These are phyloP conservation scores for Matsumyia berberina DNA, from an alignment of 2,888 invertebrate genomes.

Conservation along the genomic window DNA sequence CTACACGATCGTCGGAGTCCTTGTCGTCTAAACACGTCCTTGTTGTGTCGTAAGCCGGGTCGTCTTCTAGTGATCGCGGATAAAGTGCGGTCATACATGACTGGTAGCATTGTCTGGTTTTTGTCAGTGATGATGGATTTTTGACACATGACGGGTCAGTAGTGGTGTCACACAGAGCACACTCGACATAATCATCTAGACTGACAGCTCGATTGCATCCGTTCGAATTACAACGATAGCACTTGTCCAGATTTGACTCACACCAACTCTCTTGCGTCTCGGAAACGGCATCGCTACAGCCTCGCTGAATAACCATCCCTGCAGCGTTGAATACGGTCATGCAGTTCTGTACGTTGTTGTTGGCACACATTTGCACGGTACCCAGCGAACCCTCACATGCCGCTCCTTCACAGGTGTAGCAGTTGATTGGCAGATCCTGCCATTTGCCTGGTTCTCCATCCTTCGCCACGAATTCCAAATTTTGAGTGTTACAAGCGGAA, in stretches of 20 bases:
- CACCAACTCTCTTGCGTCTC: slow-evolving; percentile 78
- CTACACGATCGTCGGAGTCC: slow-evolving; percentile 79
- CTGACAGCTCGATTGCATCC: slow-evolving; percentile 80
- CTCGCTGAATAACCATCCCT: slow-evolving; percentile 79
- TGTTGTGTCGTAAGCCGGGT: slow-evolving; percentile 80
- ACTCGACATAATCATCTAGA: slow-evolving; percentile 79
- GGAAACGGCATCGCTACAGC: slow-evolving; percentile 78
- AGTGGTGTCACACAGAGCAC: slow-evolving; percentile 79
- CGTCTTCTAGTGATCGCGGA: slow-evolving; percentile 77
- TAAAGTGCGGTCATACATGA: slow-evolving; percentile 81
- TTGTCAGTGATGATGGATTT: slow-evolving; percentile 62
- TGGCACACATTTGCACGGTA: slow-evolving; percentile 75
- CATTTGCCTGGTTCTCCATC: slow-evolving; percentile 81
- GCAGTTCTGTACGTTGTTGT: slow-evolving; percentile 79
- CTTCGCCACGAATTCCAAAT: slow-evolving; percentile 77
- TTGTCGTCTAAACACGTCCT: slow-evolving; percentile 81
- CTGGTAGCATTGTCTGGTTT: slow-evolving; percentile 79
- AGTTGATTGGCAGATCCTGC: slow-evolving; percentile 81
- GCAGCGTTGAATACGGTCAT: slow-evolving; percentile 80
- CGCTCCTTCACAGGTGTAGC: slow-evolving; percentile 78
- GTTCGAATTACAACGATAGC: slow-evolving; percentile 82
- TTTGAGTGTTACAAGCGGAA: slow-evolving; percentile 79
- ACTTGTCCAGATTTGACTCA: slow-evolving; percentile 77
- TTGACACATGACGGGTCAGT: slow-evolving; percentile 77
- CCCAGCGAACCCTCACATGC: slow-evolving; percentile 69